phyloP scores from a whole-genome alignment of 2,888 invertebrate species.

The Parnassius smintheus region DNA sequence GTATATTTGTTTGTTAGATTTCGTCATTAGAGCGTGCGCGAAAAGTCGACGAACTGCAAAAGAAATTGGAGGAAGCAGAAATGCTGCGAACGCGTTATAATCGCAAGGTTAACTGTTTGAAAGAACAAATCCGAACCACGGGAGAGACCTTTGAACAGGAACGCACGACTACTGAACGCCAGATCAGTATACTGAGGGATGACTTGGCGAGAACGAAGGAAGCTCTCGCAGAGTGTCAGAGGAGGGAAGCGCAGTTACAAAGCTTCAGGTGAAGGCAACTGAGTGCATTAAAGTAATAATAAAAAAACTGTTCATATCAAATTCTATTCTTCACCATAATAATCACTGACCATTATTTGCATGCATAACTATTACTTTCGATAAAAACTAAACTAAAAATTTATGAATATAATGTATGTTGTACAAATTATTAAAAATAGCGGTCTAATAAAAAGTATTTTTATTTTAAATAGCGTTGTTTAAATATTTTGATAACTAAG shows the following conservation, averaged over 20 bases:
- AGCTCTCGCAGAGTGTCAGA: constrained; percentile 86
- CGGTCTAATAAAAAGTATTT: too few species aligned
- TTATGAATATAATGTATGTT: too few species aligned
- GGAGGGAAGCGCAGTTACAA: constrained; percentile 88
- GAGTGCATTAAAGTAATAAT: too few species aligned
- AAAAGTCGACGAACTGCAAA: constrained; percentile 91
- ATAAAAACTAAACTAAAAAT: too few species aligned
- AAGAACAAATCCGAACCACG: constrained; percentile 85
- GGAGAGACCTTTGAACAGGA: constrained; percentile 87
- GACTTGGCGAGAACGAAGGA: constrained; percentile 89
- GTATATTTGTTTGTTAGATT: constrained; percentile 76
- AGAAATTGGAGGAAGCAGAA: constrained; percentile 90
- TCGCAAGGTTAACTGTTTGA: constrained; percentile 85
- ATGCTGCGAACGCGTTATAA: constrained; percentile 87
- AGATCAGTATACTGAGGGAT: constrained; percentile 86
- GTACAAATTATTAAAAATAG: too few species aligned
- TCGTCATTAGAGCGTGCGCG: constrained; percentile 90
- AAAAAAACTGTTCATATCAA: too few species aligned
- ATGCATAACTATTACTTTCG: too few species aligned
- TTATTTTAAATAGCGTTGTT: too few species aligned
- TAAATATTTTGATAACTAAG: too few species aligned
- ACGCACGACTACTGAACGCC: constrained; percentile 85
- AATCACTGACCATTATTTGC: too few species aligned
- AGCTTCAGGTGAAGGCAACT: constrained; percentile 81
- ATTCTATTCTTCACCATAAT: too few species aligned